These are phyloP conservation scores for Herminia tarsipennalis DNA, from an alignment of 2,888 invertebrate species.

Conservation along the genomic window DNA sequence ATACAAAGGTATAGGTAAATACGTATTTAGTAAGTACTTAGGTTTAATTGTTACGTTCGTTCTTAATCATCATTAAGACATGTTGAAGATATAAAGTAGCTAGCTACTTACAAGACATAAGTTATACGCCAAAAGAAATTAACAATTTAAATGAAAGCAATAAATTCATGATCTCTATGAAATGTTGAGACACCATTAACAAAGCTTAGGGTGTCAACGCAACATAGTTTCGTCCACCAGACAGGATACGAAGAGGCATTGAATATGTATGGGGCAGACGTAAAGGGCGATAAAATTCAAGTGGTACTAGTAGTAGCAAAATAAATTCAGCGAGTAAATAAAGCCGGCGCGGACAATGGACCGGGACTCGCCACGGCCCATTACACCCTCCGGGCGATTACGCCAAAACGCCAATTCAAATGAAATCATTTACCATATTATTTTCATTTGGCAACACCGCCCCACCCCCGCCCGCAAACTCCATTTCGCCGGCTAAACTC, in stretches of 20 bases:
- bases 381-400: constrained; percentile 71
- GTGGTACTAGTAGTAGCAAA: constrained; percentile 62
- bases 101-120: too few species aligned
- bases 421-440: constrained; percentile 64
- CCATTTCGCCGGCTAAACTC: constrained; percentile 75
- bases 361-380: constrained; percentile 69
- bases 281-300: constrained; percentile 70
- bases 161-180: constrained; percentile 14
- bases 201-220: constrained; percentile 48
- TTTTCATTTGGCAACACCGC: constrained; percentile 68
- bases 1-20: too few species aligned
- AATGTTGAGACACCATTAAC: constrained; percentile 39
- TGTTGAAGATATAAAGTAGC: too few species aligned
- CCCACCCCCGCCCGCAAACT: constrained; percentile 66
- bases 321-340: constrained; percentile 75
- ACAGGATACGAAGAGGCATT: constrained; percentile 62
- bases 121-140: too few species aligned
- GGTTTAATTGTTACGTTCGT: too few species aligned
- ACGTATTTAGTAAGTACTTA: too few species aligned
- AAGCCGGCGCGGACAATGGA: constrained; percentile 70
- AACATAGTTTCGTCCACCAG: constrained; percentile 54
- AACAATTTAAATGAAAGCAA: not conserved
- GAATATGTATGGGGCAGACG: constrained; percentile 70
- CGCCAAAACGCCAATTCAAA: constrained; percentile 74
- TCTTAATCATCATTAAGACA: too few species aligned